Conservation (phyloP, 2,797 vertebrate species). For the Parotocinclus haroldoi region DNA sequence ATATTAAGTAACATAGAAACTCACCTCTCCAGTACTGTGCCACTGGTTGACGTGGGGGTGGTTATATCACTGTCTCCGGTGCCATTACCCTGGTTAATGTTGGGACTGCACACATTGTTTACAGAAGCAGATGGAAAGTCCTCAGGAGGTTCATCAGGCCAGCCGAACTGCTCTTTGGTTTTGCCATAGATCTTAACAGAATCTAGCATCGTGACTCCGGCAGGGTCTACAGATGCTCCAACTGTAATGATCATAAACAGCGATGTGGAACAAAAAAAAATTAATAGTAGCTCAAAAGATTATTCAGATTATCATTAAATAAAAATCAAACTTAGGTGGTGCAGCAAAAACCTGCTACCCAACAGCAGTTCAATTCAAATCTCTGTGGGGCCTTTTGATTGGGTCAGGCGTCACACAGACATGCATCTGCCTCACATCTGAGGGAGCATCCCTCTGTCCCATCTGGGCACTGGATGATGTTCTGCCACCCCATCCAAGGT, state of each 20-base stretch:
- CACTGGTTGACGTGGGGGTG: conserved; percentile 77
- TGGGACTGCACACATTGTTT: conserved; percentile 93
- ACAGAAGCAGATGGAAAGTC: conserved; percentile 93
- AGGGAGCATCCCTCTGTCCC: too few relatives aligned
- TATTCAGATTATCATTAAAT: too few relatives aligned
- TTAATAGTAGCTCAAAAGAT: background rate
- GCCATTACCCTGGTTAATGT: conserved; percentile 87
- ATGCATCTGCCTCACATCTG: too few relatives aligned
- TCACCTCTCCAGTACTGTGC: conserved; percentile 94
- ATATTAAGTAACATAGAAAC: background rate
- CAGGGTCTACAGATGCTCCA: conserved; percentile 94
- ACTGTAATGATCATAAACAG: conserved; percentile 65
- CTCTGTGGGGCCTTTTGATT: too few relatives aligned
- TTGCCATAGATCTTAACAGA: conserved; percentile 97
- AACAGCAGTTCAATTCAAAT: too few relatives aligned
- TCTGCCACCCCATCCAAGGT: too few relatives aligned
- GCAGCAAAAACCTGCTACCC: too few relatives aligned
- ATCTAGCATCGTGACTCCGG: conserved; percentile 98
- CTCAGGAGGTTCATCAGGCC: conserved; percentile 96
- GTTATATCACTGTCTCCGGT: conserved; percentile 81
- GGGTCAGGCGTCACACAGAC: too few relatives aligned
- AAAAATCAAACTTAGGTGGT: too few relatives aligned
- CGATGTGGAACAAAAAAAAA: background rate
- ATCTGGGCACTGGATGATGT: too few relatives aligned
- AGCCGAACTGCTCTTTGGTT: conserved; percentile 98